Base-by-base conservation (phyloP, 2,888 invertebrate genomes). In the Holacanthella duospinosa region DNA sequence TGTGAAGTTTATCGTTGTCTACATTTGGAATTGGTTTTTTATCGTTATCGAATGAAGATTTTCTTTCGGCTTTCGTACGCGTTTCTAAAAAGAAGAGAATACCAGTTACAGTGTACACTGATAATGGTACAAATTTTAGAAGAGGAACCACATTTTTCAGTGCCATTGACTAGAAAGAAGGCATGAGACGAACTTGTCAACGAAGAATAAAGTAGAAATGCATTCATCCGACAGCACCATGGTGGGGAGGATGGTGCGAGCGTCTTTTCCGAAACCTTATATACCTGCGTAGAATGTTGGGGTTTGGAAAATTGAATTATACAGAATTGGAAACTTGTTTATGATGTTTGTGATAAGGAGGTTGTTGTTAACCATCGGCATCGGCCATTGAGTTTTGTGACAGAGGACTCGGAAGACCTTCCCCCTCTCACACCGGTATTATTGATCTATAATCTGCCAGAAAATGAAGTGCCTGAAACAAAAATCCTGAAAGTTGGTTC, bases 1-100 rank as follows among this genome's bases (percentile, higher is more conserved):
- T 79, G 77, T 71, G 75, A 77, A 0, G 70, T 77, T 0, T 77
- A 76, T 48, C 65, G 77, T 12, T 73, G 74, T 0, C 68, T 78
- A 3, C 76, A 77, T 65, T 68, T 79, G n/a, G 77, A 79, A 65
- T 26, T 76, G 2, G 71, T 75, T 0, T n/a, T n/a, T n/a, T n/a
- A n/a, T n/a, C n/a, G n/a, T n/a, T n/a, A n/a, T n/a, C n/a, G n/a
- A n/a, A n/a, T n/a, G n/a, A 64, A 62, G 64, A 67, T 25, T 77
- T 77, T 63, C 26, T 77, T 3, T 64, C 68, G 48, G 71, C 73
- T 9, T 63, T 78, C 9, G 59, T 74, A 43, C 62, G 76, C 54
- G 77, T 78, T 61, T 68, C 75, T 21, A 70, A 74, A 1, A 62
- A 75, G 48, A 63, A 75, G 27, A 75, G 77, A 3, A 64, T 74